Percentiles rank a stretch among this genome's conserved stretches.
These are phyloP conservation scores for Callospermophilus lateralis DNA, from an alignment of 2,113 vertebrate genomes.

Conservation along the genomic window DNA sequence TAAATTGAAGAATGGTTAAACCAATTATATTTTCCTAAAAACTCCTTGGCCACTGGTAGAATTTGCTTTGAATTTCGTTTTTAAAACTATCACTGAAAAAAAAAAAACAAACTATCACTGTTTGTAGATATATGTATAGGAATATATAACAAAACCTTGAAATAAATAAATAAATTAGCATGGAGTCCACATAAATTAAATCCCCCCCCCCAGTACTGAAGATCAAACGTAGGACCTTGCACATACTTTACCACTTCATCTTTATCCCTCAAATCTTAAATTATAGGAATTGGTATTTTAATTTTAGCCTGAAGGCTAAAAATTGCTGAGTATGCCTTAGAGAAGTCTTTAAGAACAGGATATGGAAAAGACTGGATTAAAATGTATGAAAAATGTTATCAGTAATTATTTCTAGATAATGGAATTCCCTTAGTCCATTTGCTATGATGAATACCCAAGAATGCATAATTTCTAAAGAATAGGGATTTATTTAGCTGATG, in stretches of 20 bases:
- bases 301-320: neutral
- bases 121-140: neutral
- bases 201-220: neutral
- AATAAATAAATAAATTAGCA: neutral
- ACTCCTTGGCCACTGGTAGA: neutral
- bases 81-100: neutral
- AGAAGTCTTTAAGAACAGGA: neutral
- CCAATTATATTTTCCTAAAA: neutral
- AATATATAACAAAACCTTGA: neutral
- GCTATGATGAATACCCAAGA: neutral
- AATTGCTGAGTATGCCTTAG: neutral
- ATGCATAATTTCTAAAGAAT: neutral
- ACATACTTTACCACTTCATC: too few relatives aligned
- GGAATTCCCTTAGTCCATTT: neutral
- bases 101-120: neutral
- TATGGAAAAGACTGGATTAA: neutral
- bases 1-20: neutral
- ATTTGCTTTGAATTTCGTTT: slow-evolving; percentile 17
- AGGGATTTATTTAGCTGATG: neutral
- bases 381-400: neutral
- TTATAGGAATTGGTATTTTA: slow-evolving; percentile 21
- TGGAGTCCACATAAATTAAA: neutral
- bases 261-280: neutral
- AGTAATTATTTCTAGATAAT: neutral
- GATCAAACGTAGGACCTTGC: too few relatives aligned